Base-by-base conservation (phyloP, 2,888 invertebrate genomes). In the Cryptocheilus praepositus region DNA sequence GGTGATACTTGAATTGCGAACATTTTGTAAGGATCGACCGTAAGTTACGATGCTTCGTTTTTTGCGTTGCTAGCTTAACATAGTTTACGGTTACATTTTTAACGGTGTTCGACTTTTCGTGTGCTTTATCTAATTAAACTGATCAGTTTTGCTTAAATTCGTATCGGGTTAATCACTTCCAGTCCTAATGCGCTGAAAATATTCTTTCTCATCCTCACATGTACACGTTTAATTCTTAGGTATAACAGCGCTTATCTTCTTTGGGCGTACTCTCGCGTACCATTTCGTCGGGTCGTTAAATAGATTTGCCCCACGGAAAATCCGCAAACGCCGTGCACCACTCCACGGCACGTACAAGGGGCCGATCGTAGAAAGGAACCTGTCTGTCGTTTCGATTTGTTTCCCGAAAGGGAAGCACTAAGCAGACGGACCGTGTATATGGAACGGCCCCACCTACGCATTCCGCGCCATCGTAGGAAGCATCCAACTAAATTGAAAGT, bases 401-500 rank as follows among this genome's bases (percentile, higher is more conserved):
- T 80, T 67, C 57, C 45, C 64, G 64, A 61, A 70, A 67, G 68
- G 66, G 58, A 64, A 66, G 54, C 61, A 68, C 71, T 65, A 65
- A 73, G 70, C 73, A 68, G 70, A 67, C 53, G 71, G 66, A 68
- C 65, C 67, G 71, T 63, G 67, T 58, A 58, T 67, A 70, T 25
- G 72, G 53, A 64, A 45, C 25, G 22, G 46, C 15, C 55, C 55
- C 74, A 59, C 71, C 67, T 62, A 62, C 73, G 67, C 71, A 71
- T 72, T 73, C 73, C 73, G 73, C 70, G 71, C 76, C 75, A 79
- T 79, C 79, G 76, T 77, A 77, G 76, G 81, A 74, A 81, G 79
- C 81, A 82, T 86, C 84, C 82, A 80, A 82, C 83, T 83, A 86
- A 87, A 86, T 86, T 85, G 86, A 86, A 86, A 86, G 85, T 85